phyloP scores from a whole-genome alignment of 1,140 invertebrate genomes.

The Anastrepha obliqua region DNA sequence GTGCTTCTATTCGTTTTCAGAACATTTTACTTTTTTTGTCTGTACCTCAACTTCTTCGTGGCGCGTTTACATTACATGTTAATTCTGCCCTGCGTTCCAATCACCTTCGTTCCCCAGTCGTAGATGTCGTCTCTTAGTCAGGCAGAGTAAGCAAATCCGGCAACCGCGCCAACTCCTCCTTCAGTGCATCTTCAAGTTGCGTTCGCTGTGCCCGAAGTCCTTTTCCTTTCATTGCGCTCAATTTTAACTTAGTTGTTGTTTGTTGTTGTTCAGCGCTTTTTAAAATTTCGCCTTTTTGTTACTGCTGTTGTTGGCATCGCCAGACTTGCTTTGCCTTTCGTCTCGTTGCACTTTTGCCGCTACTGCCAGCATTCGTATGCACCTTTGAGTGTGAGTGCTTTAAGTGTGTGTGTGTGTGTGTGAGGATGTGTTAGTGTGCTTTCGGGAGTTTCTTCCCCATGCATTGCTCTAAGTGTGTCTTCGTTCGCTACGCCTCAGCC shows the following conservation, averaged over 20 bases:
- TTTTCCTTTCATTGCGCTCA: constrained; percentile 46
- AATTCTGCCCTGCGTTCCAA: background rate
- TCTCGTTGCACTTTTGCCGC: background rate
- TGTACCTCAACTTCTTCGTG: background rate
- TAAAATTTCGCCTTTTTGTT: background rate
- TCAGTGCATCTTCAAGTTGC: background rate
- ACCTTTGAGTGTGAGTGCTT: background rate
- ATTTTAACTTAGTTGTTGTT: background rate
- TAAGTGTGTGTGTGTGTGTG: background rate
- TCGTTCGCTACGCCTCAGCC: background rate
- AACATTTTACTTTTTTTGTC: background rate
- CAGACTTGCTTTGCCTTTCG: background rate
- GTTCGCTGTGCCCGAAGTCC: constrained; percentile 41
- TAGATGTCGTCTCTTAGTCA: too few species aligned
- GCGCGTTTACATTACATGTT: background rate
- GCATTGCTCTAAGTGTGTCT: background rate
- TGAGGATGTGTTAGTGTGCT: background rate
- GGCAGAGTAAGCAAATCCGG: too few species aligned
- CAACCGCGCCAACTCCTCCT: background rate
- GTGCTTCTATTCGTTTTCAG: background rate
- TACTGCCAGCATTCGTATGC: background rate
- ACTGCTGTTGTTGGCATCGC: background rate
- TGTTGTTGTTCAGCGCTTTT: background rate
- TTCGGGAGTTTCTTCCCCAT: background rate
- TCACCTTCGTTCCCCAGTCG: background rate